Evolutionary conservation across 2,888 invertebrate genomes (phyloP).

Genomic region (Lasioglossum villosulum): DNA sequence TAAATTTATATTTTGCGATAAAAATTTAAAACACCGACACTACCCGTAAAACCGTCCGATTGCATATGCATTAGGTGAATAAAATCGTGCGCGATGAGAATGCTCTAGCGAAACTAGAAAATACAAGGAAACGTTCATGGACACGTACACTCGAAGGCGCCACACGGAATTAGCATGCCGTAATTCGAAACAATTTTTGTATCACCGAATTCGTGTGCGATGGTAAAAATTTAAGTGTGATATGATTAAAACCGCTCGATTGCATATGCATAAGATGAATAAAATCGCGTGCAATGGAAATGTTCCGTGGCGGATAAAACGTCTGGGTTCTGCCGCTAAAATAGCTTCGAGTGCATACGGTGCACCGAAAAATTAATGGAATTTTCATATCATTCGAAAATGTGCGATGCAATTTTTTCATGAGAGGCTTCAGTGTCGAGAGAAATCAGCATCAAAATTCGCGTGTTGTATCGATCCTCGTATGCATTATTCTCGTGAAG

Average conservation of each 20-base stretch:
- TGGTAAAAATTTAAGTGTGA: not conserved
- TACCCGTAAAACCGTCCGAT: not conserved
- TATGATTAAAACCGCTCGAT: not conserved
- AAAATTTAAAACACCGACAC: not conserved
- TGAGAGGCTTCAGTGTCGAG: not conserved
- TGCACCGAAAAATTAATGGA: not conserved
- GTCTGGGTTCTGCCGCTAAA: not conserved
- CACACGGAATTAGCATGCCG: not conserved
- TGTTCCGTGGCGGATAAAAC: not conserved
- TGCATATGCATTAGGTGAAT: not conserved
- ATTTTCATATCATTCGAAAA: not conserved
- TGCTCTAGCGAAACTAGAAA: not conserved
- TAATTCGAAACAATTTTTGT: not conserved
- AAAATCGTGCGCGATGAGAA: not conserved
- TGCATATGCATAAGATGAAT: not conserved
- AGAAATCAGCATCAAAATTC: not conserved
- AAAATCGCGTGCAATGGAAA: not conserved
- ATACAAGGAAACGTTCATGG: not conserved
- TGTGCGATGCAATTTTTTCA: not conserved
- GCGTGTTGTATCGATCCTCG: not conserved
- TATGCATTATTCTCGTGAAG: not conserved
- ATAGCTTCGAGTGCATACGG: not conserved
- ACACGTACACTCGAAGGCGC: not conserved
- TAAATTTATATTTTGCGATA: not conserved
- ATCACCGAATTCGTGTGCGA: not conserved